Base-by-base conservation (phyloP, 2,888 invertebrate species). In the Cerastis leucographa region DNA sequence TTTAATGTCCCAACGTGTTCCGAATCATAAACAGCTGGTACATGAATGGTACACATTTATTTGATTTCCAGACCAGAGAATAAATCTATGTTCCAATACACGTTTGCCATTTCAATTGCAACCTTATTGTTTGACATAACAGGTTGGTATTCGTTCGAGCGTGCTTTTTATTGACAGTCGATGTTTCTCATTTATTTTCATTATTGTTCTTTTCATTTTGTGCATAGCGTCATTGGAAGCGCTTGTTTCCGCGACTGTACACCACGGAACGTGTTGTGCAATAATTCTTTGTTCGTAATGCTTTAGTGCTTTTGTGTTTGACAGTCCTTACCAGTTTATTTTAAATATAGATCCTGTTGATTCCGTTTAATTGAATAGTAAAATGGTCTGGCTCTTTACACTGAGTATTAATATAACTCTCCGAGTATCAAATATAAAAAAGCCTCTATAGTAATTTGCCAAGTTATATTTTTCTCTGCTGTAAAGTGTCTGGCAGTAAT, bases 101-200 rank as follows among this genome's bases (percentile, higher is more conserved):
- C 2, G 35, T 42, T 40, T 65, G 9, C 29, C 40, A 62, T 56
- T 56, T n/a, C 54, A 85, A 68, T 77, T 51, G 54, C 40, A 25
- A 85, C 77, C 62, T 62, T 83, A 77, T 72, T 12, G 0, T 7
- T 12, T 0, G 0, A 1, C 0, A 0, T 0, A n/a, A 6, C 69
- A 72, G 75, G 46, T 64, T 51, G 42, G n/a, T 40, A 72, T 72
- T 85, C 17, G 6, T n/a, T 74, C 8, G 42, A 51, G 25, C 14
- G 40, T 54, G 1, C 5, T 54, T 65, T 74, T 74, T 74, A 85
- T 81, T 81, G 83, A 67, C 72, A 78, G 71, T 51, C 69, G 82
- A 81, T 77, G 72, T 81, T 81, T 81, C 71, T 76, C 85, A 74
- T 83, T 85, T 85, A 81, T 83, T 83, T 77, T 75, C 65, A 74